These are phyloP conservation scores for Lithophane semibrunnea DNA, from an alignment of 2,888 invertebrate species.

Conservation along the genomic window DNA sequence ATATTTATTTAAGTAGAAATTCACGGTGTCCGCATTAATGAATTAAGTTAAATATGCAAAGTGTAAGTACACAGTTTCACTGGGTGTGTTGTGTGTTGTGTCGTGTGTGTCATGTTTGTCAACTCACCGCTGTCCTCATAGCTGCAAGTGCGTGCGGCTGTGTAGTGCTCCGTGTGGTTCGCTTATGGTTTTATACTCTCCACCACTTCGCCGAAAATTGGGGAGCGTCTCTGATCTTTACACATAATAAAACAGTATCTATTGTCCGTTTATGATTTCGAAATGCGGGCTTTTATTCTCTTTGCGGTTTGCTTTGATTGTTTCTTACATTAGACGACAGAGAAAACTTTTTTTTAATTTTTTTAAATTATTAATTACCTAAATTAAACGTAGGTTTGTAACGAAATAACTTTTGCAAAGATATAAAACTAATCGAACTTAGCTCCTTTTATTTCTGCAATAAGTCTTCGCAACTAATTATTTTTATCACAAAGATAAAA, in stretches of 20 bases:
- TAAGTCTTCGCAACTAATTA: background rate
- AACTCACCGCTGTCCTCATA: conserved; percentile 88
- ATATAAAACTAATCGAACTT: background rate
- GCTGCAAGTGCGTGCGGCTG: conserved; percentile 76
- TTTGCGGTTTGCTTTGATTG: conserved; percentile 24
- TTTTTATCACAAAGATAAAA: no score
- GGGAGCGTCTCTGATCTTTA: conserved; percentile 66
- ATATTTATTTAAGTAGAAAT: conserved; percentile 57
- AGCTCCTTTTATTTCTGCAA: background rate
- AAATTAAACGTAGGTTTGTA: background rate
- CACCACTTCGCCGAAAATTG: conserved; percentile 77
- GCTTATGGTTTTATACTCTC: conserved; percentile 82
- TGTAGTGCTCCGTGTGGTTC: conserved; percentile 74
- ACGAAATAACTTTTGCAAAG: background rate
- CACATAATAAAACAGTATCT: conserved; percentile 56
- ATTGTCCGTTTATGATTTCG: conserved; percentile 64
- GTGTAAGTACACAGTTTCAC: conserved; percentile 78
- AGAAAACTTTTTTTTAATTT: no score
- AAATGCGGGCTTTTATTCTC: conserved; percentile 56
- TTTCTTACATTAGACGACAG: background rate
- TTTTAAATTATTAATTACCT: no score
- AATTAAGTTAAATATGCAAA: conserved; percentile 66
- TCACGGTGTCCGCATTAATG: conserved; percentile 60
- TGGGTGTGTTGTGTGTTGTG: conserved; percentile 65
- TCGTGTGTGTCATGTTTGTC: conserved; percentile 54